Evolutionary conservation across 2,113 vertebrate species (phyloP), one percentile per base, ranked within the genome.

Genomic region (Apaloderma vittatum): DNA sequence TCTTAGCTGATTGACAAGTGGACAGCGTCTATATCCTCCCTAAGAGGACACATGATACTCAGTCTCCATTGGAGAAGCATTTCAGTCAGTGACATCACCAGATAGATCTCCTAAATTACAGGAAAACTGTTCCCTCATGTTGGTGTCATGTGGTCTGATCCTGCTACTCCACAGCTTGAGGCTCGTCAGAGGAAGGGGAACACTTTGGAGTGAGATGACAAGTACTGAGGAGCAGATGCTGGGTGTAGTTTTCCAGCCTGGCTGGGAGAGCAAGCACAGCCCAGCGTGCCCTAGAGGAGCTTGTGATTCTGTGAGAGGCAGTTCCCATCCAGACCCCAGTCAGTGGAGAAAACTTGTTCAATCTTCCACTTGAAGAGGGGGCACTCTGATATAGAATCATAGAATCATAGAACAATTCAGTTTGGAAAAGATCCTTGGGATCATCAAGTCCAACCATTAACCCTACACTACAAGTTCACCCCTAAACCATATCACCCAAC

Each of bases 81-180:
- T 84, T 86, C 0, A 0, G 40, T 19, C 45, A 59, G 30, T 23
- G n/a, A 68, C 59, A 87, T 40, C 57, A 75, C n/a, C 68, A 67
- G 86, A 89, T 93, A 49, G 61, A 17, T 68, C 91, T 97, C 48
- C n/a, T 52, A 86, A 86, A 95, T 95, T 86, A 95, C 67, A 94
- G 61, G 17, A 65, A 91, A 68, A 27, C 52, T 82, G 12, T 67
- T 92, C 55, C 54, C 36, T 80, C 24, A 6, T 32, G 9, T 30
- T 84, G 61, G 90, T 90, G 68, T 90, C 72, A 26, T 54, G 34
- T 92, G 68, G 71, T 63, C 37, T 84, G 72, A 86, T 92, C 57
- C 86, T 80, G 34, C 63, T 49, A 37, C 30, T 65, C 7, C 26
- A n/a, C 30, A 20, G 52, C 2, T 7, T 89, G 89, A 36, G 68